Evolutionary conservation across 2,888 invertebrate genomes (phyloP).

Genomic region (Embidobia sp.): DNA sequence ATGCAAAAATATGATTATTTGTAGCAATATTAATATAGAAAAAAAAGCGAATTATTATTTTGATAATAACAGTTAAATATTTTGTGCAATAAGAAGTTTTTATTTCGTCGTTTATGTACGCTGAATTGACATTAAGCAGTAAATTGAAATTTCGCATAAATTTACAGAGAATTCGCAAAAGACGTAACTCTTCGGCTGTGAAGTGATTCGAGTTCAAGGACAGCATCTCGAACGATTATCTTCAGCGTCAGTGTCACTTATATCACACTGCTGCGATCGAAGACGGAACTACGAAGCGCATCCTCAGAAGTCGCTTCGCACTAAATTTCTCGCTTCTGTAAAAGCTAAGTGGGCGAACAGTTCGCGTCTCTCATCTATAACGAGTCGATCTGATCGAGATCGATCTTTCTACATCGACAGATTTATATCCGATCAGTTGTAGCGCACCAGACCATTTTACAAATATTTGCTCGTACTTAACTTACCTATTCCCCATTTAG

Average conservation of each 20-base stretch:
- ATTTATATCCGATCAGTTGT: conserved; percentile 74
- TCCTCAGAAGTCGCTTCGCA: conserved; percentile 65
- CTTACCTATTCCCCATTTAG: too few relatives aligned
- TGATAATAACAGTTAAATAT: too few relatives aligned
- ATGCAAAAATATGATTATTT: too few relatives aligned
- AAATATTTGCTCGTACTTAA: too few relatives aligned
- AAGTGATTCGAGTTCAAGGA: conserved; percentile 62
- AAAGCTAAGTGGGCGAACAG: conserved; percentile 66
- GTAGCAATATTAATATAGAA: too few relatives aligned
- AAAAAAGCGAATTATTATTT: too few relatives aligned
- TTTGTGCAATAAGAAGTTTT: too few relatives aligned
- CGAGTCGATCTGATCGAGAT: conserved; percentile 75
- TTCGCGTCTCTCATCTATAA: conserved; percentile 72
- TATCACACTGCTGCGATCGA: conserved; percentile 67
- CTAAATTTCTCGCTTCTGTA: conserved; percentile 68
- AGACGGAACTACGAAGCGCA: conserved; percentile 67
- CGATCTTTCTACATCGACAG: conserved; percentile 70
- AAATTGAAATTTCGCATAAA: conserved; percentile 16
- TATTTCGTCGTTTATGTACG: too few relatives aligned
- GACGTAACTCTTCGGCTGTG: conserved; percentile 22
- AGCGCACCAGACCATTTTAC: conserved; percentile 50
- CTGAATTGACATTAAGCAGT: too few relatives aligned
- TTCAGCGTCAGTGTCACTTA: conserved; percentile 61
- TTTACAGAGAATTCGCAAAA: conserved; percentile 9
- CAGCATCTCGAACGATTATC: conserved; percentile 64